Evolutionary conservation across 2,888 invertebrate species (phyloP).

Genomic region (Matsumyia berberina): DNA sequence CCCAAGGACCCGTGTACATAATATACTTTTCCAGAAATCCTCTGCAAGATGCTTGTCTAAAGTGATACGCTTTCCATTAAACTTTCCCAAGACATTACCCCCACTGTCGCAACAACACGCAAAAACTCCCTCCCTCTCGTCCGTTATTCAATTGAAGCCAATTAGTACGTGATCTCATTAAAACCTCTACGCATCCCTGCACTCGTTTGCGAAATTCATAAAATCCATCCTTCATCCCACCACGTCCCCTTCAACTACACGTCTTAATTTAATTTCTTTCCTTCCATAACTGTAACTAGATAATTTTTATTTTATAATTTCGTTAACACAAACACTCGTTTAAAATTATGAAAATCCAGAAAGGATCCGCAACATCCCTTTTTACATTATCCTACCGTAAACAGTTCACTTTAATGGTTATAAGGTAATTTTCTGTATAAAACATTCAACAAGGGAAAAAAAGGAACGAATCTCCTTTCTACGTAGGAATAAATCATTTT

Average conservation of each 20-base stretch:
- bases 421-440: slow-evolving; percentile 16
- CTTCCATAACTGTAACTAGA: slow-evolving; percentile 10
- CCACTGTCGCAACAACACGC: not conserved
- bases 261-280: not conserved
- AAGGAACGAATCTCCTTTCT: not conserved
- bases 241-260: not conserved
- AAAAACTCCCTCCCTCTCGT: not conserved
- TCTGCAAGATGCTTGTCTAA: too few relatives aligned
- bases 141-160: slow-evolving; percentile 12
- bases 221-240: not conserved
- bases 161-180: slow-evolving; percentile 49
- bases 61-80: not conserved
- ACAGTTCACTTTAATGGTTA: slow-evolving; percentile 22
- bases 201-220: slow-evolving; percentile 6
- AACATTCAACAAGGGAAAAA: not conserved
- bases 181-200: slow-evolving; percentile 51
- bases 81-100: not conserved
- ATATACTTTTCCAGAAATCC: too few relatives aligned
- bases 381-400: slow-evolving; percentile 34
- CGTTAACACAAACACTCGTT: slow-evolving; percentile 43
- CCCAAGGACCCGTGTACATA: too few relatives aligned
- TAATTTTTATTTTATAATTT: slow-evolving; percentile 48
- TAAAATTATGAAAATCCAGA: slow-evolving; percentile 45
- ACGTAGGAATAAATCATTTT: slow-evolving; percentile 1
- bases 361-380: slow-evolving; percentile 1